Percentiles rank a stretch among this genome's conserved stretches.
phyloP scores from a whole-genome alignment of 2,113 vertebrate genomes.

The Formicarius rufipectus region DNA sequence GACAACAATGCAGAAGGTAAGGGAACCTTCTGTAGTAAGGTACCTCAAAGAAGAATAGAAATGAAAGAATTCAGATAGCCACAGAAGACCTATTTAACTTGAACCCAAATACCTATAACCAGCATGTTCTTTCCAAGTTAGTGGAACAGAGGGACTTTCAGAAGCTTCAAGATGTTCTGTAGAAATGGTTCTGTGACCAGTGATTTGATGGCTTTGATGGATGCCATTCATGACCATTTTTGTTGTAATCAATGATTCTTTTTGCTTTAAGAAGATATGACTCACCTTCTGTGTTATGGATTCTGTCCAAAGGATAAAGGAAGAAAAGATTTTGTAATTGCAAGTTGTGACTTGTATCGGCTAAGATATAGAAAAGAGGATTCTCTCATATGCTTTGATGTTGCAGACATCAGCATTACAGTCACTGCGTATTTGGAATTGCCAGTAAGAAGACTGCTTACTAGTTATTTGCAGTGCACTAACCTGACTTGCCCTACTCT shows the following conservation, averaged over 20 bases:
- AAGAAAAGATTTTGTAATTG: background rate
- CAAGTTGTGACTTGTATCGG: background rate
- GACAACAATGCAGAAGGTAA: background rate
- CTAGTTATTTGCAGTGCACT: background rate
- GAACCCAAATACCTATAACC: background rate
- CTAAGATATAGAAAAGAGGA: background rate
- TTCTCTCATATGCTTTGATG: background rate
- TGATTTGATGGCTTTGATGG: background rate
- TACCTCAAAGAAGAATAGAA: background rate
- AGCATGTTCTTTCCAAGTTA: background rate
- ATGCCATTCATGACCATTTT: background rate
- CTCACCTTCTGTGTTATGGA: fast-evolving
- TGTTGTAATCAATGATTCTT: background rate
- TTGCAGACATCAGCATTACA: background rate
- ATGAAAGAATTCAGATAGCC: background rate
- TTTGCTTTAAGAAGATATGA: background rate
- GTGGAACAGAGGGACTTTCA: background rate
- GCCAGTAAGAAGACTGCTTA: background rate
- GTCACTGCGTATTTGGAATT: background rate
- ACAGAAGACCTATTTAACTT: background rate
- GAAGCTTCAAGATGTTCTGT: background rate
- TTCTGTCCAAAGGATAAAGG: background rate
- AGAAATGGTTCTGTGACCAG: background rate
- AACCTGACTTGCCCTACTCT: background rate
- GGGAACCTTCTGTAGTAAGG: background rate